Evolutionary conservation across 2,888 invertebrate species (phyloP).

Genomic region (Rhagophthalmus giganteus): DNA sequence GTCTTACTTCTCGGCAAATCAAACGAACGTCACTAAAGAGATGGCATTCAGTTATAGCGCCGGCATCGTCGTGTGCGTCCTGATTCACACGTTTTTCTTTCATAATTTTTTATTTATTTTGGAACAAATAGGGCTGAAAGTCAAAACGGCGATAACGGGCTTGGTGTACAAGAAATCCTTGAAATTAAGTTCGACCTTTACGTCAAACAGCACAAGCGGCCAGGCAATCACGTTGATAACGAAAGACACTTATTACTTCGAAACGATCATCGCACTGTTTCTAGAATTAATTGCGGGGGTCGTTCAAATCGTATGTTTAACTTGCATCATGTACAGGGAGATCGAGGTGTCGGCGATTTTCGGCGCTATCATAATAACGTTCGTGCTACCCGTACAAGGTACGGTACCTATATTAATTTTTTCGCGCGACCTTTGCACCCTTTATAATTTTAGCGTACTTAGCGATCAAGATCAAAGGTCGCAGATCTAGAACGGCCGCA

Average conservation of each 20-base stretch:
- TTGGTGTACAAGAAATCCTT: conserved; percentile 73
- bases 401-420: no score
- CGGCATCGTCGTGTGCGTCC: conserved; percentile 64
- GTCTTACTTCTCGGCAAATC: conserved; percentile 63
- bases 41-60: conserved; percentile 70
- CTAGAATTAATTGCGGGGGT: conserved; percentile 82
- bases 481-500: conserved; percentile 76
- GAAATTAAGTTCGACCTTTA: conserved; percentile 74
- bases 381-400: conserved; percentile 50
- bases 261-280: conserved; percentile 74
- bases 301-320: conserved; percentile 69
- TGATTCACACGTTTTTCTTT: conserved; percentile 62
- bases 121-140: conserved; percentile 70
- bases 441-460: no score
- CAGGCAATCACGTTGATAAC: conserved; percentile 60
- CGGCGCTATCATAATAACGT: conserved; percentile 56
- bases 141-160: conserved; percentile 71
- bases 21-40: conserved; percentile 55
- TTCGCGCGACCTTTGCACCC: no score
- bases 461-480: conserved; percentile 62
- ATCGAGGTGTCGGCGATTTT: conserved; percentile 57
- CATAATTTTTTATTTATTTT: conserved; percentile 76
- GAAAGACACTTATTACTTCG: conserved; percentile 84
- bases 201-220: conserved; percentile 78
- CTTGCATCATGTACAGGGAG: conserved; percentile 66